These are phyloP conservation scores for Brenthis hecate DNA, from an alignment of 2,888 invertebrate genomes.

Conservation along the genomic window DNA sequence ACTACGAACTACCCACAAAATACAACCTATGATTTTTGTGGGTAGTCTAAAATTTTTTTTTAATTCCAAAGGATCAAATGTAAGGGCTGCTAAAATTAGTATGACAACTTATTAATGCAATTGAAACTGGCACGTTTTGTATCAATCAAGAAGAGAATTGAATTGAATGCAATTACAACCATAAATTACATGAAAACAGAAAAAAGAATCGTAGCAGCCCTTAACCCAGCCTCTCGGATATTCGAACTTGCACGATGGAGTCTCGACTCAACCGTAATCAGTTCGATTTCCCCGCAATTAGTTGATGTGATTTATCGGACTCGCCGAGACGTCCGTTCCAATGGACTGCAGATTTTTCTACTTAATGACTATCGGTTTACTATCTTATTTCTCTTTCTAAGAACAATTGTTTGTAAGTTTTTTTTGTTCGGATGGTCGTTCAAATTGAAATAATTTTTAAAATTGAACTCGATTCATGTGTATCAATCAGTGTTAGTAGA, in stretches of 20 bases:
- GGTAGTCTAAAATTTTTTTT: too few relatives aligned
- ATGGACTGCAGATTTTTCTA: slow-evolving; percentile 25
- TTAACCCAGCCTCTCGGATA: slow-evolving; percentile 25
- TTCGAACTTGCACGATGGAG: slow-evolving; percentile 33
- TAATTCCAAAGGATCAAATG: too few relatives aligned
- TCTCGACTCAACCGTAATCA: slow-evolving; percentile 36
- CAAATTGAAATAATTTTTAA: not conserved
- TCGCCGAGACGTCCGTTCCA: slow-evolving; percentile 34
- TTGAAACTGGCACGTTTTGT: too few relatives aligned
- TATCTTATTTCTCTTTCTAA: slow-evolving; percentile 23
- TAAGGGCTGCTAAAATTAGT: too few relatives aligned
- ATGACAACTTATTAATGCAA: too few relatives aligned
- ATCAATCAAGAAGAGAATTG: too few relatives aligned
- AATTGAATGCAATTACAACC: too few relatives aligned
- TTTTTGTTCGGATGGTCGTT: not conserved
- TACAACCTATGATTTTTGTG: too few relatives aligned
- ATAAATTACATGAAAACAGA: too few relatives aligned
- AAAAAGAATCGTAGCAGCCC: slow-evolving; percentile 14
- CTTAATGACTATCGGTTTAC: slow-evolving; percentile 21
- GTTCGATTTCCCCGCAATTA: slow-evolving; percentile 39
- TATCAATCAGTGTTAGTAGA: too few relatives aligned
- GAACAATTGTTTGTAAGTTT: slow-evolving; percentile 1
- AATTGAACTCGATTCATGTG: too few relatives aligned
- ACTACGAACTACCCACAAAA: too few relatives aligned
- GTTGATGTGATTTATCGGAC: slow-evolving; percentile 40